phyloP scores from a whole-genome alignment of 2,797 vertebrate genomes.

The Cynopterus sphinx region DNA sequence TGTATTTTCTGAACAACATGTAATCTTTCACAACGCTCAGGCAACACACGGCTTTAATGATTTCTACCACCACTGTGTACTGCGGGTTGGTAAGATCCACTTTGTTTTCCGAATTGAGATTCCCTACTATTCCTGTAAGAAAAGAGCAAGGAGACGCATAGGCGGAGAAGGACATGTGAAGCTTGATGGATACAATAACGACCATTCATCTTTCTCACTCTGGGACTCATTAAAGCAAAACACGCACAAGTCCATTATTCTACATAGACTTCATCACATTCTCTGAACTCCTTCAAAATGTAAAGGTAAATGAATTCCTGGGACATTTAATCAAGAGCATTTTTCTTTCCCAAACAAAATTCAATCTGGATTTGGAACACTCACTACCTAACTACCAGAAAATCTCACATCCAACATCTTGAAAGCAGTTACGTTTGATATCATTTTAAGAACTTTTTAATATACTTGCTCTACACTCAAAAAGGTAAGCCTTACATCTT shows the following conservation, averaged over 20 bases:
- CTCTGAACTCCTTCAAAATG: slow-evolving; percentile 25
- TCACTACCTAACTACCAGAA: neutral
- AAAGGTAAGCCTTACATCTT: slow-evolving; percentile 12
- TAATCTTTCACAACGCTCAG: slow-evolving; percentile 96
- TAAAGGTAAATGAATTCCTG: slow-evolving; percentile 31
- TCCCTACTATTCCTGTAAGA: slow-evolving; percentile 91
- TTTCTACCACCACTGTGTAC: slow-evolving; percentile 94
- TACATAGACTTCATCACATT: neutral
- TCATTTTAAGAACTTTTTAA: slow-evolving; percentile 27
- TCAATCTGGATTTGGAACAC: slow-evolving; percentile 23
- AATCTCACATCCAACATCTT: neutral
- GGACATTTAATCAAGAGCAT: neutral
- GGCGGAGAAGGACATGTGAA: slow-evolving; percentile 41
- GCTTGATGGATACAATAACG: neutral
- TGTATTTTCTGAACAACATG: slow-evolving; percentile 94
- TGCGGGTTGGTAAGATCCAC: slow-evolving; percentile 95
- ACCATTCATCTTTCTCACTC: neutral
- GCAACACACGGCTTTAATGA: slow-evolving; percentile 96
- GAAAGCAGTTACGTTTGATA: neutral
- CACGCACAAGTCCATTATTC: neutral
- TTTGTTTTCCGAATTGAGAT: slow-evolving; percentile 95
- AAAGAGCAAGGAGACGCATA: slow-evolving; percentile 45
- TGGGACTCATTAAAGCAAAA: neutral
- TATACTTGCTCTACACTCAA: neutral
- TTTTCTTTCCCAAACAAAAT: slow-evolving; percentile 15